These are phyloP conservation scores for Hassar affinis DNA, from an alignment of 2,113 vertebrate species.

Conservation along the genomic window DNA sequence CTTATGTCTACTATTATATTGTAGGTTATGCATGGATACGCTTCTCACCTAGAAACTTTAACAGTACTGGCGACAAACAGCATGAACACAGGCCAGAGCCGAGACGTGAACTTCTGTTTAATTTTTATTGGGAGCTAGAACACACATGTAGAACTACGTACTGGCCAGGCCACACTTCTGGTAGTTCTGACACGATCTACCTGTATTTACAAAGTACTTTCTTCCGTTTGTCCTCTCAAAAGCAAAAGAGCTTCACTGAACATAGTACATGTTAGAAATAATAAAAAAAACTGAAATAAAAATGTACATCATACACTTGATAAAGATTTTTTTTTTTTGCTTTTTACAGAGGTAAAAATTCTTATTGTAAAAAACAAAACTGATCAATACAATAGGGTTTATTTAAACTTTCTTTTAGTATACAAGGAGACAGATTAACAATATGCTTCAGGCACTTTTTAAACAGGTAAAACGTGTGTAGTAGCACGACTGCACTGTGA, in stretches of 20 bases:
- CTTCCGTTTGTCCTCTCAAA: constrained; percentile 55
- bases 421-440: constrained; percentile 81
- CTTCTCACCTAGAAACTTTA: background rate
- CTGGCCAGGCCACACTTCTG: constrained; percentile 50
- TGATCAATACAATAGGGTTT: constrained; percentile 76
- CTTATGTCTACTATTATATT: background rate
- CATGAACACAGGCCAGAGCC: constrained; percentile 12
- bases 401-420: constrained; percentile 70
- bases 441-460: constrained; percentile 85
- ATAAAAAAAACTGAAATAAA: constrained; percentile 72
- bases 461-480: constrained; percentile 82
- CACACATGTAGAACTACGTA: constrained; percentile 56
- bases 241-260: constrained; percentile 85
- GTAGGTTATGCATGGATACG: background rate
- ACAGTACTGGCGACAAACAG: constrained; percentile 7
- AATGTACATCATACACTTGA: constrained; percentile 91
- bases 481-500: constrained; percentile 67
- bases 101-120: constrained; percentile 22
- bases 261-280: constrained; percentile 92
- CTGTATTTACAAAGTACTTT: constrained; percentile 84
- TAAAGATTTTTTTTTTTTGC: constrained; percentile 78
- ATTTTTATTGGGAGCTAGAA: constrained; percentile 56
- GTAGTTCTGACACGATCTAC: constrained; percentile 64
- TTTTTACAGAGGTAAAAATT: constrained; percentile 85
- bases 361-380: constrained; percentile 73